Base-by-base conservation (phyloP, 2,113 vertebrate species). In the Alethe diademata region DNA sequence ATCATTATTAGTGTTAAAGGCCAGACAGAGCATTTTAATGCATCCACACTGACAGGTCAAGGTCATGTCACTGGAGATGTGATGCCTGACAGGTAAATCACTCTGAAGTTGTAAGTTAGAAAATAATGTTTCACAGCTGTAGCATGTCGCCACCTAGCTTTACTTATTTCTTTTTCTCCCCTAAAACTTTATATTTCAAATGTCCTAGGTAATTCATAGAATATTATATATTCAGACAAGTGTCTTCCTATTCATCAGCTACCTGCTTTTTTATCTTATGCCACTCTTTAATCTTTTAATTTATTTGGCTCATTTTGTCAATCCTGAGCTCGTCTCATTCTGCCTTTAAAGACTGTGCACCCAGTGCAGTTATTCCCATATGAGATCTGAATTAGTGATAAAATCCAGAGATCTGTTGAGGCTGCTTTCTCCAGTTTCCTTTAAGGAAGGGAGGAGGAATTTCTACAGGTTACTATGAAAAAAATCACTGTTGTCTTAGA, bases 91-190 rank as follows among this genome's bases (percentile, higher is more conserved):
- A 95, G 91, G 93, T 95, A 82, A 86, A 75, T 85, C 82, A 45
- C 58, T 83, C 70, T 69, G 73, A 84, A 78, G 71, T 62, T 90
- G 3, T 73, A 71, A 60, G 5, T 47, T 2, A 2, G 66, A 85
- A 88, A 73, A 86, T 65, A 69, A 57, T 47, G 38, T 7, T 92
- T 85, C 87, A 90, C 26, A 83, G 88, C 67, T 97, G 82, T 83
- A 94, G 51, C 88, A 89, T 95, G 56, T 66, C 51, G 58, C 95
- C 90, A 95, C 75, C 95, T 96, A 96, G 94, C 90, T 97, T 95
- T 87, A 66, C 20, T 70, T 50, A 22, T 58, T 82, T 36, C 4
- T 6, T 71, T 91, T 88, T 75, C 36, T 92, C 43, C 38, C 72
- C 75, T 62, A 83, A 95, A 88, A 90, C 79, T 24, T 50, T 61